Base-by-base conservation (phyloP, 2,888 invertebrate species). In the Cerceris ruficornis region DNA sequence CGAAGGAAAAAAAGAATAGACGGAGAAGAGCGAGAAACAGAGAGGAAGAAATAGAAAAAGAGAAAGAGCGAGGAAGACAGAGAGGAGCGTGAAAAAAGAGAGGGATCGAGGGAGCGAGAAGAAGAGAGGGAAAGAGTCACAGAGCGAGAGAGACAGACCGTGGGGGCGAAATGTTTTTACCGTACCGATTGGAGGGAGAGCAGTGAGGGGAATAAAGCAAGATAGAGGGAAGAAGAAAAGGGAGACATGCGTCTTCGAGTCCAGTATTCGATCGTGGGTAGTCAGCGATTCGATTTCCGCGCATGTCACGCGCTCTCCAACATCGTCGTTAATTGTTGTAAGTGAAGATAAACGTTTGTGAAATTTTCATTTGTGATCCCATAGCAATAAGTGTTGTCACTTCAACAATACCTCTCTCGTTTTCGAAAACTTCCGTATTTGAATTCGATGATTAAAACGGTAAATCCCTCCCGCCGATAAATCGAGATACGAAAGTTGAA, bases 141-240 rank as follows among this genome's bases (percentile, higher is more conserved):
- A 14, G 13, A 0, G 66, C 43, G 67, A 59, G 69, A 73, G 50
- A 52, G 62, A 71, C 50, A 54, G 54, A 65, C 69, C 68, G 66
- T 55, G 65, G 61, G 64, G 59, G 46, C 54, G 66, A 55, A 39
- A 70, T 77, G 67, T 17, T 75, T 17, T 28, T 49, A 60, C 55
- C 58, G 54, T 8, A 11, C 41, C 54, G 28, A 28, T 28, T 28
- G 49, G 39, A 28, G 65, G 46, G 65, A 49, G 49, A 60, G 67
- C 49, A 55, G 80, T 39, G 74, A 66, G 81, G 76, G 86, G 74
- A 42, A 59, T 68, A 60, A 75, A 62, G 69, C 61, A 65, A 77
- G 82, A 77, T 78, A 81, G 85, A 75, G 83, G 72, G 82, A 86
- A 83, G 71, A 79, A 85, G 84, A 82, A 84, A 80, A 83, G 72